phyloP scores from a whole-genome alignment of 2,888 invertebrate species.

The Pristionchus exspectatus region DNA sequence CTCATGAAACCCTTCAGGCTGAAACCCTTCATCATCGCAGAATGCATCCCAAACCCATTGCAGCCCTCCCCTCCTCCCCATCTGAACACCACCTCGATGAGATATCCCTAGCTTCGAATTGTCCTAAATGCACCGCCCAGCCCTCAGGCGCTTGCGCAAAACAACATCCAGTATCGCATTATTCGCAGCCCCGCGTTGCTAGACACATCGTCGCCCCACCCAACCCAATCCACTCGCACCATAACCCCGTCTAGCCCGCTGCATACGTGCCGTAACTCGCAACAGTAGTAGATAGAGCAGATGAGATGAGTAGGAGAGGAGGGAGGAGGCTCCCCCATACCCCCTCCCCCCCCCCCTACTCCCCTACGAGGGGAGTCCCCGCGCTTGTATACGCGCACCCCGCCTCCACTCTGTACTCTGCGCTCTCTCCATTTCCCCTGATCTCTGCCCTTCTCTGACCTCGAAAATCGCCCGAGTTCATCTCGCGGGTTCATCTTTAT shows the following conservation, averaged over 20 bases:
- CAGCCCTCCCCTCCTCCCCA: no score
- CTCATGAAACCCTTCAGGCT: no score
- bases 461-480: background rate
- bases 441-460: background rate
- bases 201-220: no score
- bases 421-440: background rate
- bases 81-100: no score
- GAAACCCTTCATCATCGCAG: no score
- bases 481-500: constrained; percentile 33
- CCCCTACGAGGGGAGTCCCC: constrained; percentile 15
- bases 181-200: no score
- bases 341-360: background rate
- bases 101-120: no score
- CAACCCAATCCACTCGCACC: background rate
- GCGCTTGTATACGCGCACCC: background rate
- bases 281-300: background rate
- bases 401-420: background rate
- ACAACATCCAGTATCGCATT: no score
- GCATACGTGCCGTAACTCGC: background rate
- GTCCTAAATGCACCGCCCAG: no score
- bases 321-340: background rate
- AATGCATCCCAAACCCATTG: no score
- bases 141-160: no score
- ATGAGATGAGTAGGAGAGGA: background rate
- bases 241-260: background rate